Percentiles rank a stretch among this genome's conserved stretches.
Evolutionary conservation across 2,797 vertebrate species (phyloP).

Genomic region (Taeniopygia guttata): DNA sequence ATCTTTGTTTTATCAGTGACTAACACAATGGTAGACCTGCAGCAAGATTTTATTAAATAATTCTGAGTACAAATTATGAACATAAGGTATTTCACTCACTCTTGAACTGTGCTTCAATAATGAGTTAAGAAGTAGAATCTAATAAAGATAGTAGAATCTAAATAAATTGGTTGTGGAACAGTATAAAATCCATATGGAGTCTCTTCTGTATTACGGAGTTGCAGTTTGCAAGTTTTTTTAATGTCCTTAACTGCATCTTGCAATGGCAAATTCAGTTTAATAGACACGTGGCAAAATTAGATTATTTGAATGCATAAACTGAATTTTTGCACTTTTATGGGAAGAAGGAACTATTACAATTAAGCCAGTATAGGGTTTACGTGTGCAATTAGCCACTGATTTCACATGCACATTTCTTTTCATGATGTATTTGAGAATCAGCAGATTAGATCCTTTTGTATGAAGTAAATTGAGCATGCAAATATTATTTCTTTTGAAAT

Average conservation of each 20-base stretch:
- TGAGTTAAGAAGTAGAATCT: not conserved
- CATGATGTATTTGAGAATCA: not conserved
- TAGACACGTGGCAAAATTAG: not conserved
- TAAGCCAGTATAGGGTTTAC: not conserved
- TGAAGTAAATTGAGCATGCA: not conserved
- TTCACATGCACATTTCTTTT: not conserved
- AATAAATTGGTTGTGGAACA: not conserved
- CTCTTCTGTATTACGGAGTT: not conserved
- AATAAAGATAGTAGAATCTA: not conserved
- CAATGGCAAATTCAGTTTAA: not conserved
- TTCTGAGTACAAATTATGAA: not conserved
- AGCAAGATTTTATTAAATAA: not conserved
- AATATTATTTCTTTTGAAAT: constrained; percentile 35
- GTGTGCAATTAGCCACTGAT: not conserved
- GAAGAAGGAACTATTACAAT: not conserved
- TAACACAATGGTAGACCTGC: not conserved
- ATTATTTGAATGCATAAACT: not conserved
- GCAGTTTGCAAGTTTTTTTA: not conserved
- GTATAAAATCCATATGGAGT: not conserved
- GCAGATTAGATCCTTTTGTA: not conserved
- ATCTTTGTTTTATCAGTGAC: not conserved
- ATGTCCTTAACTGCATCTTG: not conserved
- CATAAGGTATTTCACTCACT: not conserved
- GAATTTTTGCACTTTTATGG: not conserved
- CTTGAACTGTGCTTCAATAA: not conserved